phyloP scores from a whole-genome alignment of 2,797 vertebrate genomes.

The Chloroceryle amazona region DNA sequence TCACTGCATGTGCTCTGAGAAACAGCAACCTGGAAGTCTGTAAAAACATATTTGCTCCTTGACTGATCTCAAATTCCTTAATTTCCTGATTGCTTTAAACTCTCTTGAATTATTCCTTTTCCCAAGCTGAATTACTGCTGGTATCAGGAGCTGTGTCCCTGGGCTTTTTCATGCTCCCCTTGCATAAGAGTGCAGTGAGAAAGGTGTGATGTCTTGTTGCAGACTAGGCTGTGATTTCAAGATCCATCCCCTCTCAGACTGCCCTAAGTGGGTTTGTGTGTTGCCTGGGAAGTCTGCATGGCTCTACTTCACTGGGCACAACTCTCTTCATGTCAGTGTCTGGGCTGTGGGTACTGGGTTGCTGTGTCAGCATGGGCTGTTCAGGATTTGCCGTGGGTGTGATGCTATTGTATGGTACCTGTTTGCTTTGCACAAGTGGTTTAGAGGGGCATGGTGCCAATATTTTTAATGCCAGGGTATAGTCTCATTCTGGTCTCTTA shows the following conservation, averaged over 20 bases:
- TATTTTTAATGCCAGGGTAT: neutral
- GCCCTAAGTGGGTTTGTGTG: too few species aligned
- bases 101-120: neutral
- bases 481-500: neutral
- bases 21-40: neutral
- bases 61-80: neutral
- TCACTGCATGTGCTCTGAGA: neutral
- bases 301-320: neutral
- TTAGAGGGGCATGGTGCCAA: neutral
- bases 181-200: neutral
- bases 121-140: neutral
- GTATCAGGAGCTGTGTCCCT: neutral
- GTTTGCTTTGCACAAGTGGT: neutral
- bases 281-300: neutral
- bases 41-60: neutral
- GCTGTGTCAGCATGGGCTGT: neutral
- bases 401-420: neutral
- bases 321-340: accelerated
- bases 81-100: neutral
- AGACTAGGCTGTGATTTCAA: neutral
- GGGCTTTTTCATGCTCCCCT: neutral
- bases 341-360: neutral
- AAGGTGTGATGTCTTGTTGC: neutral
- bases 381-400: neutral
- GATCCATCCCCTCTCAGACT: too few species aligned